phyloP scores from a whole-genome alignment of 2,113 vertebrate genomes.

The Ciconia stormi region DNA sequence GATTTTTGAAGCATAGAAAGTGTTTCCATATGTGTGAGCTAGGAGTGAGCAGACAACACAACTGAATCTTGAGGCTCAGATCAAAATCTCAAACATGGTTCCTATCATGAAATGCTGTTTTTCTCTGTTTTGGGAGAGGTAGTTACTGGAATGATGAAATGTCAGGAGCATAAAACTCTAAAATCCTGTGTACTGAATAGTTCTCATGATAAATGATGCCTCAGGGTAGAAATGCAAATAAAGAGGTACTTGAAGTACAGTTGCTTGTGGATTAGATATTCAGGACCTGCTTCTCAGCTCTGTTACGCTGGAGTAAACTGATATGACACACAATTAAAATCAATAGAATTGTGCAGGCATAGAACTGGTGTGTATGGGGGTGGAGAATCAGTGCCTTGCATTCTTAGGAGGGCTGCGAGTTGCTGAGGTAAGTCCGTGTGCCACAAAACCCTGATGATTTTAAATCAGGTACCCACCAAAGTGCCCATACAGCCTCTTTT shows the following conservation, averaged over 20 bases:
- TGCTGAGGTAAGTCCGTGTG: background rate
- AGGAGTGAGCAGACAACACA: background rate
- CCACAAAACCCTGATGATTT: background rate
- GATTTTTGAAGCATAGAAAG: background rate
- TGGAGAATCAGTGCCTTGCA: background rate
- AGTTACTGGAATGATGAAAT: background rate
- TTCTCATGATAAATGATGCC: background rate
- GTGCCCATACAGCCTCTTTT: background rate
- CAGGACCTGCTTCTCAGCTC: background rate
- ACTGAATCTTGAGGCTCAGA: background rate
- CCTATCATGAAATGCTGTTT: background rate
- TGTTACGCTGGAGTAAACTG: background rate
- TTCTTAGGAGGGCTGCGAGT: background rate
- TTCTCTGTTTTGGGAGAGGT: background rate
- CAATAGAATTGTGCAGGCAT: background rate
- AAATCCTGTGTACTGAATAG: background rate
- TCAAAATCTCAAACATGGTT: background rate
- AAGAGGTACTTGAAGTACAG: background rate
- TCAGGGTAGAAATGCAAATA: slow-evolving; percentile 16
- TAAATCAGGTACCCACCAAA: background rate
- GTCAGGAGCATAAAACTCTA: background rate
- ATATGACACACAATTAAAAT: background rate
- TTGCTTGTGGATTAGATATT: background rate
- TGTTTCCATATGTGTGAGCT: background rate
- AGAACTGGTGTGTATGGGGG: background rate